Conservation (phyloP, 2,888 invertebrate genomes). For the Hypercompe scribonia region DNA sequence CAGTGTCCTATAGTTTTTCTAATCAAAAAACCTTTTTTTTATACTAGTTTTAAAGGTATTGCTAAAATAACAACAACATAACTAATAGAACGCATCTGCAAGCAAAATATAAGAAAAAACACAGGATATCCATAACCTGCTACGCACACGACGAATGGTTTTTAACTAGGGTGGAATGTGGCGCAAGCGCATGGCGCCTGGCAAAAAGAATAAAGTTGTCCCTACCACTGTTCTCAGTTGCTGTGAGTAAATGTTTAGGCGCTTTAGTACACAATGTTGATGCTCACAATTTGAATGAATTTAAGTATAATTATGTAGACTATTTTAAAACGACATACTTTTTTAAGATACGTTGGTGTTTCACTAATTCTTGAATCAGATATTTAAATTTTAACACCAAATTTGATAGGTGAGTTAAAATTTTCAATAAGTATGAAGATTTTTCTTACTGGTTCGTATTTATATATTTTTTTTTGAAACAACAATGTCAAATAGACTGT, state of each 20-base stretch:
- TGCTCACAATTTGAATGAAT: not conserved
- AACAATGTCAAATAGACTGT: too few relatives aligned
- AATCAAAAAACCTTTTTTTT: too few relatives aligned
- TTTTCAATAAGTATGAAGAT: too few relatives aligned
- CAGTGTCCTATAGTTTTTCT: too few relatives aligned
- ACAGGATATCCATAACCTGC: not conserved
- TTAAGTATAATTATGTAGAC: not conserved
- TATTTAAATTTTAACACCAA: too few relatives aligned
- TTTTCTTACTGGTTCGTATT: too few relatives aligned
- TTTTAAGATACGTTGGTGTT: too few relatives aligned
- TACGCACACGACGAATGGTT: not conserved
- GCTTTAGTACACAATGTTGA: not conserved
- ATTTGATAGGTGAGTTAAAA: too few relatives aligned
- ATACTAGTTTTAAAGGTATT: too few relatives aligned
- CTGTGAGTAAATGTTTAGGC: conserved; percentile 1
- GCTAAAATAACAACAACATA: too few relatives aligned
- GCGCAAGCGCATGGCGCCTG: conserved; percentile 48
- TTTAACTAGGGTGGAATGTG: conserved; percentile 3
- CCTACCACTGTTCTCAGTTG: conserved; percentile 33
- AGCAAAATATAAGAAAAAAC: not conserved
- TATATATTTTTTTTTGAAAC: too few relatives aligned
- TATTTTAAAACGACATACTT: not conserved
- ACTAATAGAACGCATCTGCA: not conserved
- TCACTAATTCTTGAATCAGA: too few relatives aligned
- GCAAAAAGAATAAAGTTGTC: conserved; percentile 36